Base-by-base conservation (phyloP, 23 tunicate species). In the Pegea sp. region DNA sequence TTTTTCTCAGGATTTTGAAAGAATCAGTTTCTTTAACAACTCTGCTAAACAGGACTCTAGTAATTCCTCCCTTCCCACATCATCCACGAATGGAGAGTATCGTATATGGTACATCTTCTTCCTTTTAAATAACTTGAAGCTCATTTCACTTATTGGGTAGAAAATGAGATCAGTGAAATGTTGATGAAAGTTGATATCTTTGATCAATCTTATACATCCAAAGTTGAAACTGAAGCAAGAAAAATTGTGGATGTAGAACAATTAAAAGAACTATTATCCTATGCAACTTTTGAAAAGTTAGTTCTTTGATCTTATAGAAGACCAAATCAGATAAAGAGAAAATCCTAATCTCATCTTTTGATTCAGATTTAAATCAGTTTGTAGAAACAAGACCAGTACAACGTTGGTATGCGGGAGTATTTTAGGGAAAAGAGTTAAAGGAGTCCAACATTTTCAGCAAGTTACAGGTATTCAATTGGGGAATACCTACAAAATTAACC, bases 11-110 rank as follows among this genome's bases (percentile, higher is more conserved):
- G 46, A 58, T 81, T 5, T 72, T 84, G 33, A 87, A 70, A 57
- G 88, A 89, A 42, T 23, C 84, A 8, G 53, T 89, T 31, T 67
- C 90, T 1, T 65, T 78, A 11, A 70, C 74, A 18, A 63, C 52
- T 18, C 29, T 43, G 28, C 46, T 89, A 66, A 69, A 77, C 13
- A 32, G 81, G 55, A 68, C 98, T 0, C 29, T 89, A 8, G 78
- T 89, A 21, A 34, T 89, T 30, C 98, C 98, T 3, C 91, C 90
- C 21, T 89, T 89, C 48, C 98, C 73, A 49, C 91, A 87, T 44
- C 98, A 89, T 52, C 98, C 98, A n/a, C 53, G 98, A 44, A 89
- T 89, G 98, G 66, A 71, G 24, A 44, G 59, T 30, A 13, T 52
- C 56, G 13, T 52, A 13, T 52, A 52, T 20, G 13, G 21, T 0